These are phyloP conservation scores for Saguinus oedipus DNA, from an alignment of 2,797 vertebrate genomes.

Conservation along the genomic window DNA sequence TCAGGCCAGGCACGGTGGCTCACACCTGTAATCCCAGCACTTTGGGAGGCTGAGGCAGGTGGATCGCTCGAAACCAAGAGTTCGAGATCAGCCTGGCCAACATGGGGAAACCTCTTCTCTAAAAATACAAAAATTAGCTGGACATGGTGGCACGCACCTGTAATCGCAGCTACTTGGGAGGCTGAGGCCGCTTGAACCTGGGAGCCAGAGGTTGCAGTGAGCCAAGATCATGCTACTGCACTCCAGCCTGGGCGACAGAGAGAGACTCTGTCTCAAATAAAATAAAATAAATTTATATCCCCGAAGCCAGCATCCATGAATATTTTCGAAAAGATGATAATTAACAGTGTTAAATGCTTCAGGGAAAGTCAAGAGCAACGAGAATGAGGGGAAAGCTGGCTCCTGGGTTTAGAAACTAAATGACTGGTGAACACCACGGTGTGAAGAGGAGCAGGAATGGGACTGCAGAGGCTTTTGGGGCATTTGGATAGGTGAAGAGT, in stretches of 20 bases:
- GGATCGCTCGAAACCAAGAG: background rate
- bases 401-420: background rate
- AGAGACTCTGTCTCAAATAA: background rate
- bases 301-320: background rate
- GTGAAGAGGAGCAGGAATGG: background rate
- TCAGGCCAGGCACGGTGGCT: background rate
- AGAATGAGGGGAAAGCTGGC: background rate
- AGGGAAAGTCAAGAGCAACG: background rate
- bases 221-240: background rate
- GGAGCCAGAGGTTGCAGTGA: background rate
- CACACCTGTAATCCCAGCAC: no score
- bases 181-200: background rate
- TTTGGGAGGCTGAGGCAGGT: background rate
- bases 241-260: background rate
- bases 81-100: background rate
- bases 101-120: background rate
- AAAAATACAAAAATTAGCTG: background rate
- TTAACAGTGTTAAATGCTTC: background rate
- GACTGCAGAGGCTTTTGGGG: background rate
- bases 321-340: background rate
- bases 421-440: accelerated
- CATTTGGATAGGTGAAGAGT: background rate
- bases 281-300: background rate
- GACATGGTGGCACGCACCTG: background rate
- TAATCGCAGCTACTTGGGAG: background rate